Conservation (phyloP, 2,113 vertebrate genomes). For the Chaenogobius annularis region DNA sequence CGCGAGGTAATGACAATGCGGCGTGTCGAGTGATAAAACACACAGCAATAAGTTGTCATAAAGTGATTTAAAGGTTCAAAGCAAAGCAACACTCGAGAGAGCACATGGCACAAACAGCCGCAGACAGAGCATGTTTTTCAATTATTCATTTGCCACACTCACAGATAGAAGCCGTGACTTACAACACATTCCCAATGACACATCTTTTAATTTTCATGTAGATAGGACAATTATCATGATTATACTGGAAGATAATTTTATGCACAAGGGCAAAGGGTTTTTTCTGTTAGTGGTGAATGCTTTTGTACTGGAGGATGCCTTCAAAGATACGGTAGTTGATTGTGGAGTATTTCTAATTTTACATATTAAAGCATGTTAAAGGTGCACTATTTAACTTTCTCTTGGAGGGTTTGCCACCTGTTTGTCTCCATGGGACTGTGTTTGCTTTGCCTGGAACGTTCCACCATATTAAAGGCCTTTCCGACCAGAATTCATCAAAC, state of each 20-base stretch:
- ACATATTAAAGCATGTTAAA: too few relatives aligned
- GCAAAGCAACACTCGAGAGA: background rate
- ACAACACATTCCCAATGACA: slow-evolving; percentile 1
- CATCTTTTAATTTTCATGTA: background rate
- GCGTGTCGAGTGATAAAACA: slow-evolving; percentile 39
- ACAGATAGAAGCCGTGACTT: background rate
- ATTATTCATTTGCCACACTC: slow-evolving; percentile 4
- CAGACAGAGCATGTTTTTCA: background rate
- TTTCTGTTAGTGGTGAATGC: slow-evolving; percentile 9
- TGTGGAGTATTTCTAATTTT: background rate
- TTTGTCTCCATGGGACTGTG: too few relatives aligned
- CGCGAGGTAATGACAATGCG: slow-evolving; percentile 30
- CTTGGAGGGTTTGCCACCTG: too few relatives aligned
- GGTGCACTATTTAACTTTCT: background rate
- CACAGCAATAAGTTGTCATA: slow-evolving; percentile 10
- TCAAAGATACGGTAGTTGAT: background rate
- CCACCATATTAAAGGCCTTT: too few relatives aligned
- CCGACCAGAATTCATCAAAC: too few relatives aligned
- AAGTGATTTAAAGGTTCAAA: slow-evolving; percentile 20
- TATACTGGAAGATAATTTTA: too few relatives aligned
- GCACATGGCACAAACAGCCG: background rate
- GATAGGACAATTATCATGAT: slow-evolving; percentile 9
- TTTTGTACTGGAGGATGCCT: background rate
- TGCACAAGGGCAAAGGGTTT: background rate
- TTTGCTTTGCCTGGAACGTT: too few relatives aligned